Conservation (phyloP, 2,888 invertebrate genomes). For the Altica lythri region DNA sequence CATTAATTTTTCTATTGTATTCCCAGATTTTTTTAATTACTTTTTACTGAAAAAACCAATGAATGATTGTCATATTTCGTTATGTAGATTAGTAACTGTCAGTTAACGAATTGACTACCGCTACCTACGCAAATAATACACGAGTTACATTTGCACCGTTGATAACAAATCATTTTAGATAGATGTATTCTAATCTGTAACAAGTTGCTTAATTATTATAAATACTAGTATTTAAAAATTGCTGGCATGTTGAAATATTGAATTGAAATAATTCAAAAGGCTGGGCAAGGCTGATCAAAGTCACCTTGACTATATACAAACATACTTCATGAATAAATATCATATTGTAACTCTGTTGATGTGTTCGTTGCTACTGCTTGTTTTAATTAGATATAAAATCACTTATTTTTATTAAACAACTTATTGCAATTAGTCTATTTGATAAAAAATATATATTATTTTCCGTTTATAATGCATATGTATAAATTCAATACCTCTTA, state of each 20-base stretch:
- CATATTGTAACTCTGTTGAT: slow-evolving; percentile 3
- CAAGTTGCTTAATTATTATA: slow-evolving; percentile 26
- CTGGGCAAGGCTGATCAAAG: slow-evolving; percentile 32
- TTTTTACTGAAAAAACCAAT: too few species aligned
- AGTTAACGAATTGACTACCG: slow-evolving; percentile 2
- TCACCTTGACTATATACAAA: slow-evolving; percentile 27
- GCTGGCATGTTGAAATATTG: slow-evolving; percentile 28
- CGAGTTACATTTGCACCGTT: slow-evolving; percentile 3
- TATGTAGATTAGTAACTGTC: too few species aligned
- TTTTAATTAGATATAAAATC: too few species aligned
- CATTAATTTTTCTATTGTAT: too few species aligned
- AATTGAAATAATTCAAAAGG: slow-evolving; percentile 29
- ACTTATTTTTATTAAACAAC: too few species aligned
- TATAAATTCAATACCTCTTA: too few species aligned
- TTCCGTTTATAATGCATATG: too few species aligned
- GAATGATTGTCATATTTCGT: too few species aligned
- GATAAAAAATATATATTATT: too few species aligned
- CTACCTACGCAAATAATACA: slow-evolving; percentile 5
- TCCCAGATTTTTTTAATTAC: too few species aligned
- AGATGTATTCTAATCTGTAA: slow-evolving; percentile 27
- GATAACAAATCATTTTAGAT: slow-evolving; percentile 32
- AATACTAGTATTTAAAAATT: slow-evolving; percentile 20
- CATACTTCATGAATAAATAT: slow-evolving; percentile 27
- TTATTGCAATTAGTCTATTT: too few species aligned
- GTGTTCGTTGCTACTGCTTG: slow-evolving; percentile 17